Conservation (phyloP, 2,113 vertebrate genomes). For the Platysteira castanea region DNA sequence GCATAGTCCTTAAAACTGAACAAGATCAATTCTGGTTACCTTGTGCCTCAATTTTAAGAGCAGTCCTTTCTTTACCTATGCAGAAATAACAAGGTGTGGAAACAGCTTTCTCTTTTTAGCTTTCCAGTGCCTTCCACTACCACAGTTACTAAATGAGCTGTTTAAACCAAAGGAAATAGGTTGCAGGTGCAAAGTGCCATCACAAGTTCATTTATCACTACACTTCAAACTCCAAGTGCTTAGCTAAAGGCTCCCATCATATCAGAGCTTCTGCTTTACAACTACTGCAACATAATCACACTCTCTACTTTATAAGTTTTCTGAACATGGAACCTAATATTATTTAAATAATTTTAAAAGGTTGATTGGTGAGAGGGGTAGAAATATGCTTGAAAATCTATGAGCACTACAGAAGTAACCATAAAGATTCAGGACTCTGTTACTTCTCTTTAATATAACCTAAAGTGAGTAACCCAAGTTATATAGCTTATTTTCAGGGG, state of each 20-base stretch:
- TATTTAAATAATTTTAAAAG: background rate
- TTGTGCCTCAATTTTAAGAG: background rate
- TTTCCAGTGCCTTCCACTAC: background rate
- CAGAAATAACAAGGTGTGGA: background rate
- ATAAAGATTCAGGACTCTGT: background rate
- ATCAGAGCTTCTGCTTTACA: background rate
- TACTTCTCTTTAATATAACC: background rate
- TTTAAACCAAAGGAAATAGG: background rate
- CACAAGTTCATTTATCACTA: background rate
- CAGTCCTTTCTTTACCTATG: background rate
- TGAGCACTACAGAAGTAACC: background rate
- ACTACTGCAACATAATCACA: background rate
- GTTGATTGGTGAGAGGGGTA: background rate
- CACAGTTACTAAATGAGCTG: background rate
- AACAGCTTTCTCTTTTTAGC: background rate
- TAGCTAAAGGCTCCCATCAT: background rate
- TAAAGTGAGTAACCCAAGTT: background rate
- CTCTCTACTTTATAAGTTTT: background rate
- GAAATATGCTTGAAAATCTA: background rate
- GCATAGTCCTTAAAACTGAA: background rate
- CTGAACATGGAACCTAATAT: background rate
- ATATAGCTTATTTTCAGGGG: background rate
- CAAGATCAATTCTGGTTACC: background rate
- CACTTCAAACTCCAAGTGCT: background rate
- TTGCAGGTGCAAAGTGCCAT: background rate